Evolutionary conservation across 2,797 vertebrate species (phyloP), one percentile per base, ranked within the genome.

Genomic region (Sciurus carolinensis): DNA sequence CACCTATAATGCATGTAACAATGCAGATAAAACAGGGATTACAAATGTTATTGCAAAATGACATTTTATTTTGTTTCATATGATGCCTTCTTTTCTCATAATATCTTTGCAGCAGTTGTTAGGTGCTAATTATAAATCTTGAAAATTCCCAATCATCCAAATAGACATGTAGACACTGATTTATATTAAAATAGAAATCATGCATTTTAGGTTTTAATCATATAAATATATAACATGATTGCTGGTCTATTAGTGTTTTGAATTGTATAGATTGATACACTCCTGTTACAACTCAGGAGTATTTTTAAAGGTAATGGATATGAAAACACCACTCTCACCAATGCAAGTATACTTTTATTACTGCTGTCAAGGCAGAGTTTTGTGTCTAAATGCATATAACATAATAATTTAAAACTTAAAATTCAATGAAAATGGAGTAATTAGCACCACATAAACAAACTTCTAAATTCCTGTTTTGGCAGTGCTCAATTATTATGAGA

Each of bases 241-340:
- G 92, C 71, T 98, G 97, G 90, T 75, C 96, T 97, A 98, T 97
- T 98, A 97, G 97, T 90, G 22, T 92, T 98, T 97, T 39, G 98
- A 98, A 98, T 98, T 98, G 93, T 96, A 73, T 97, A 98, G 96
- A 97, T 98, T 98, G 97, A 98, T 98, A 97, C 71, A 96, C 33
- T 97, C 69, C 71, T 87, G 76, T 96, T 95, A 66, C 62, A 95
- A 93, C 73, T 97, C 79, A 83, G 44, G 64, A 47, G 5, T 94
- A 7, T 94, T 98, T 97, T 98, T 80, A 97, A 98, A 98, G 92
- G 83, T 80, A 97, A 96, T 54, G 44, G 97, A 97, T 97, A 93
- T 98, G 95, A 98, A 98, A 98, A 97, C 86, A 89, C 66, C 69
- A 59, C 90, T 97, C 83, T 59, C n/a, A 76, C 54, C 94, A 97